A percentile compares a stretch with the other conserved stretches of the same genome.
These are phyloP conservation scores for Apeltes quadracus DNA, from an alignment of 2,113 vertebrate genomes.

Conservation along the genomic window DNA sequence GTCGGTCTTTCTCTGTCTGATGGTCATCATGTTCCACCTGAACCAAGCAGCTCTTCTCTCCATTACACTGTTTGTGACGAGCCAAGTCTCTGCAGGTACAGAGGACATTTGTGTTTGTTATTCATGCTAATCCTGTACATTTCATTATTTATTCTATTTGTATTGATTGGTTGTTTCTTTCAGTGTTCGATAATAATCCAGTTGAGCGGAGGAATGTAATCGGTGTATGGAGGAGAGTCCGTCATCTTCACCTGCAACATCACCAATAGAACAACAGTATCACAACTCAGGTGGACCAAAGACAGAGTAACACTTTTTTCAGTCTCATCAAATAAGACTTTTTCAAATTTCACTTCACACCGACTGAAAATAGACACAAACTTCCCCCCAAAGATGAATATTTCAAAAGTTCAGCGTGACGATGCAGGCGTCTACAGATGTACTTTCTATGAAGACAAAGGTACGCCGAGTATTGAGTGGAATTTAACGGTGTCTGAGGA, in stretches of 20 bases:
- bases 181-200: neutral
- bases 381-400: neutral
- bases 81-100: conserved; percentile 37
- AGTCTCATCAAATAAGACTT: accelerated
- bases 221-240: conserved; percentile 24
- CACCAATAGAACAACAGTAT: accelerated
- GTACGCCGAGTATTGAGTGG: neutral
- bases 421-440: conserved; percentile 51
- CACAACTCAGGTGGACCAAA: conserved; percentile 32
- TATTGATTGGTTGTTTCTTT: neutral
- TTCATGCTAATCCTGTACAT: neutral
- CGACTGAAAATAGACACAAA: conserved; percentile 9
- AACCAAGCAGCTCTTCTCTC: conserved; percentile 33
- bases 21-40: conserved; percentile 13
- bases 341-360: conserved; percentile 33
- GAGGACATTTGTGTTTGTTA: conserved; percentile 2
- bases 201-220: accelerated
- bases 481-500: conserved; percentile 36
- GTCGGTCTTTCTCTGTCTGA: neutral
- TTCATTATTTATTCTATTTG: neutral
- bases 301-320: neutral
- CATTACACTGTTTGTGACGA: neutral
- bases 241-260: conserved; percentile 23
- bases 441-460: neutral
- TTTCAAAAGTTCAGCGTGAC: conserved; percentile 20